Evolutionary conservation across 2,888 invertebrate species (phyloP), one percentile per base, ranked within the genome.

Genomic region (Agrotis exclamationis): DNA sequence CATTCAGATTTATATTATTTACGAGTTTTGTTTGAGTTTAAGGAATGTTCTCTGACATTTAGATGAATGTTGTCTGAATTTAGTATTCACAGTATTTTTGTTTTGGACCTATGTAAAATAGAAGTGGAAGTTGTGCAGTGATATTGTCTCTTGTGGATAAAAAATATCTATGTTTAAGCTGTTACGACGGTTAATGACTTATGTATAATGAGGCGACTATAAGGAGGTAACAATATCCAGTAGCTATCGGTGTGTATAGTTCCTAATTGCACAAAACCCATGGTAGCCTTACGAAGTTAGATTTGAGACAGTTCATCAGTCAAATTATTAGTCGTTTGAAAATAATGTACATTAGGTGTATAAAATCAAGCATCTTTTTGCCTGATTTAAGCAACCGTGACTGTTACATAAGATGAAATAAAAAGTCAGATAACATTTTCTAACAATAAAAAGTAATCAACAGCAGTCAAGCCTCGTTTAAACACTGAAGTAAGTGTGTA

Each of bases 1-100:
- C 50, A 84, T 78, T 85, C 53, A 83, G 64, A 80, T 83, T 73
- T 59, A 64, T 74, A 80, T 72, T 64, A 72, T 80, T 78, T 85
- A 83, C 63, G 69, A 63, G 50, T 54, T 66, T 70, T 64, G 70
- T 68, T 70, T 70, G 66, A 80, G 67, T 76, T 74, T 69, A 39
- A 51, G 76, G 63, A 80, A 80, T 76, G 80, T 75, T 53, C 33
- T 65, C 14, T 57, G 48, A 50, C 60, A 63, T 65, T 75, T 54
- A n/a, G 47, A 64, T 57, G 48, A 76, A 78, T 76, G 64, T 20
- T 63, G 24, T 69, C 13, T 53, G 14, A 44, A 69, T 54, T 74
- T 57, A 0, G 24, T 60, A 53, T 77, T 59, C 28, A 28, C 22
- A 48, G 2, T 28, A 9, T 24, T 59, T 59, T 79, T 79, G 62